Conservation (phyloP, 2,113 vertebrate species). For the Xiphias gladius region DNA sequence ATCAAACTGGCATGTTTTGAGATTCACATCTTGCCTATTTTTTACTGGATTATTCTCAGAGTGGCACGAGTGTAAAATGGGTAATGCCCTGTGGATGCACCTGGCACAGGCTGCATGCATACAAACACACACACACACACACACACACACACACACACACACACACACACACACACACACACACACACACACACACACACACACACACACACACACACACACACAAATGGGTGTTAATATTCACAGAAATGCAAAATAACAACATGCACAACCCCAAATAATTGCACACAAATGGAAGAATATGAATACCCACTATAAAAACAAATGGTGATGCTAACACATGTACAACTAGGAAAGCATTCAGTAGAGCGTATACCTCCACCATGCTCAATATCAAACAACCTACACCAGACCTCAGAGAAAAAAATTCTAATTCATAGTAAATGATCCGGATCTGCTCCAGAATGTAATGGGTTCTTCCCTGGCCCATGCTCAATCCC, state of each 20-base stretch:
- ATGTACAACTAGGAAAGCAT: background rate
- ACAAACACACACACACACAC: slow-evolving; percentile 6
- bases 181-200: background rate
- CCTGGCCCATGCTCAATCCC: too few relatives aligned
- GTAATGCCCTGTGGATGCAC: slow-evolving; percentile 76
- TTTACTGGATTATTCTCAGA: slow-evolving; percentile 88
- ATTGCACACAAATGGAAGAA: slow-evolving; percentile 31
- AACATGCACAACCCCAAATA: slow-evolving; percentile 34
- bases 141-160: slow-evolving; percentile 1
- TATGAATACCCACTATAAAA: slow-evolving; percentile 6
- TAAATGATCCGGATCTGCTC: too few relatives aligned
- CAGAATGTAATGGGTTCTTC: too few relatives aligned
- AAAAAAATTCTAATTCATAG: too few relatives aligned
- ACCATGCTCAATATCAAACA: too few relatives aligned
- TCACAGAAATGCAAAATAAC: slow-evolving; percentile 33
- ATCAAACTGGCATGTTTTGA: slow-evolving; percentile 97
- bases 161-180: background rate
- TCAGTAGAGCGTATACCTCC: too few relatives aligned
- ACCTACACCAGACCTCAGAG: too few relatives aligned
- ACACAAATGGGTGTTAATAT: slow-evolving; percentile 2
- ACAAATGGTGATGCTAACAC: slow-evolving; percentile 38
- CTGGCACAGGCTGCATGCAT: slow-evolving; percentile 55
- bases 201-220: background rate
- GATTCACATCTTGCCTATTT: slow-evolving; percentile 88
- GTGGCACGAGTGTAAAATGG: slow-evolving; percentile 78